Conservation (phyloP, 2,113 vertebrate species). For the Ophthalmolycus amberensis region DNA sequence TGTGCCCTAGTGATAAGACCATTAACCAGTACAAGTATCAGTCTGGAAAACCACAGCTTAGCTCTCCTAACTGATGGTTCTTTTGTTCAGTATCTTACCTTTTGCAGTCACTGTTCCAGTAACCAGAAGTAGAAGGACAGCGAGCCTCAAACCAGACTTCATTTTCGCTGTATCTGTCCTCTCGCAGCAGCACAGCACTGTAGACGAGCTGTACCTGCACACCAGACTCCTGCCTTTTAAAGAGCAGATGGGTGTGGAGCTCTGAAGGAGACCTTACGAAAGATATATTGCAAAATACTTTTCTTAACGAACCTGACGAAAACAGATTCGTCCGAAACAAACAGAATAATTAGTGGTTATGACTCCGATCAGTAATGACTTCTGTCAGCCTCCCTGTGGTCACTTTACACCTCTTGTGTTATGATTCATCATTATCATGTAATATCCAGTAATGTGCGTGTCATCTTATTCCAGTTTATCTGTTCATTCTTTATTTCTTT, state of each 20-base stretch:
- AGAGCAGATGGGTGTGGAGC: background rate
- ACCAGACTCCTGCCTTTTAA: background rate
- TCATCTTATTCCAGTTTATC: background rate
- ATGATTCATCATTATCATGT: too few species aligned
- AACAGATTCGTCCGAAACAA: background rate
- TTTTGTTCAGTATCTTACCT: conserved; percentile 23
- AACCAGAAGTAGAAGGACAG: background rate
- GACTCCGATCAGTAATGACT: background rate
- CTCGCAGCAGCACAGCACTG: background rate
- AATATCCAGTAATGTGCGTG: background rate
- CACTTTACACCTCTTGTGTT: background rate
- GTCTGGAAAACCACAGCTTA: too few species aligned
- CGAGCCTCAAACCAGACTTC: conserved; percentile 8
- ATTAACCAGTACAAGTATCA: background rate
- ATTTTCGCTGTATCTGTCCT: background rate
- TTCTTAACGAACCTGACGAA: background rate
- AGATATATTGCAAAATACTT: background rate
- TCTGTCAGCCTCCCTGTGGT: background rate
- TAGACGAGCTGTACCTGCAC: background rate
- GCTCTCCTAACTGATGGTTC: too few species aligned
- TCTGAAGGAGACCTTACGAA: background rate
- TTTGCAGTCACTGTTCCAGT: background rate
- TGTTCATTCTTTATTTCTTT: background rate
- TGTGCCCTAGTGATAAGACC: background rate
- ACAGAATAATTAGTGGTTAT: background rate